These are phyloP conservation scores for Oryzias melastigma DNA, from an alignment of 2,113 vertebrate genomes.

Conservation along the genomic window DNA sequence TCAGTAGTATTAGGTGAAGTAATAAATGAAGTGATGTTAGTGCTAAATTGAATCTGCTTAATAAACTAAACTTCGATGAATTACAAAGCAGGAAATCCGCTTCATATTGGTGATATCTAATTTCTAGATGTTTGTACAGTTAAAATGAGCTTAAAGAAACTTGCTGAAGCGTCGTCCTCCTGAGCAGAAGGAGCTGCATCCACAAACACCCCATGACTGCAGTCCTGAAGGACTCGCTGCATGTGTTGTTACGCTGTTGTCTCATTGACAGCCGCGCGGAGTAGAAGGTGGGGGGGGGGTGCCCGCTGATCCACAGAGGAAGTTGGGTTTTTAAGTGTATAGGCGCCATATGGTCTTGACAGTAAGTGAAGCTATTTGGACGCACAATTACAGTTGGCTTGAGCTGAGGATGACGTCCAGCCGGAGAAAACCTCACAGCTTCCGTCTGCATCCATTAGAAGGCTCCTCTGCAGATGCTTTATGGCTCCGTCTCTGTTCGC, in stretches of 20 bases:
- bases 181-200: too few relatives aligned
- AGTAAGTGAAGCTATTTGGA: background rate
- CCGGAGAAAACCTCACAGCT: background rate
- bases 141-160: too few relatives aligned
- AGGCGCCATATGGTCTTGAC: slow-evolving; percentile 2
- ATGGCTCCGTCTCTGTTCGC: background rate
- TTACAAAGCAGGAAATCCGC: too few relatives aligned
- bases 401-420: background rate
- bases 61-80: too few relatives aligned
- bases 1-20: too few relatives aligned
- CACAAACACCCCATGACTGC: slow-evolving; percentile 9
- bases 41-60: too few relatives aligned
- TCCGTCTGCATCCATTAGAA: background rate
- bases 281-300: background rate
- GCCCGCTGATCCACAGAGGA: slow-evolving; percentile 12
- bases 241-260: slow-evolving; percentile 34
- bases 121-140: too few relatives aligned
- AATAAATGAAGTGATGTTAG: too few relatives aligned
- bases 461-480: slow-evolving; percentile 2
- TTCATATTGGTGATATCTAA: too few relatives aligned
- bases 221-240: slow-evolving; percentile 24
- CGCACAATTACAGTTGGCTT: slow-evolving; percentile 2
- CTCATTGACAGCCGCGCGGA: background rate
- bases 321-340: background rate
- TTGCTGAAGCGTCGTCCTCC: too few relatives aligned